Conservation (phyloP, 1,140 invertebrate species). For the Drosophila saltans region DNA sequence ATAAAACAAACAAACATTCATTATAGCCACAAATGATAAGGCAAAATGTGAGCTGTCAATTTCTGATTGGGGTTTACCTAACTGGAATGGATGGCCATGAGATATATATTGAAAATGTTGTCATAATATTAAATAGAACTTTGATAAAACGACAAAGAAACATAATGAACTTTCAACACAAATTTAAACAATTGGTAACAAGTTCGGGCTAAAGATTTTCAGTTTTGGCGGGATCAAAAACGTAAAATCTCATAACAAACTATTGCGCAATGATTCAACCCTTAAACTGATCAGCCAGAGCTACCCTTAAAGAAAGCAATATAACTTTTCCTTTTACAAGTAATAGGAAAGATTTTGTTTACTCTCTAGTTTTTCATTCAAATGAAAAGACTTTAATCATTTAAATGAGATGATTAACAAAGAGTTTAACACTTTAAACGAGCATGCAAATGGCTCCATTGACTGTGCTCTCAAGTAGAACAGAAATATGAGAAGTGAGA, state of each 20-base stretch:
- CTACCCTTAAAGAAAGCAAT: not conserved
- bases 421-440: conserved; percentile 54
- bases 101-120: conserved; percentile 3
- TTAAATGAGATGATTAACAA: not conserved
- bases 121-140: conserved; percentile 3
- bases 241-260: not conserved
- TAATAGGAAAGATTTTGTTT: not conserved
- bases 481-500: conserved; percentile 9
- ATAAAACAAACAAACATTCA: not conserved
- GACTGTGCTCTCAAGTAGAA: conserved; percentile 55
- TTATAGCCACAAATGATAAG: not conserved
- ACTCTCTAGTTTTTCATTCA: not conserved
- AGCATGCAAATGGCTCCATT: conserved; percentile 56
- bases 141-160: not conserved
- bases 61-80: conserved; percentile 4
- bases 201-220: not conserved
- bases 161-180: too few relatives aligned
- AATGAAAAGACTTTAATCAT: conserved; percentile 10
- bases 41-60: not conserved
- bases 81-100: conserved; percentile 2
- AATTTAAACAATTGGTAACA: too few relatives aligned
- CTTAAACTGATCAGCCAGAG: not conserved
- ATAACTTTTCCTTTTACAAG: not conserved
- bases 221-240: not conserved
- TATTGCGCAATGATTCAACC: not conserved